Evolutionary conservation across 2,888 invertebrate genomes (phyloP).

Genomic region (Orthonevra nobilis): DNA sequence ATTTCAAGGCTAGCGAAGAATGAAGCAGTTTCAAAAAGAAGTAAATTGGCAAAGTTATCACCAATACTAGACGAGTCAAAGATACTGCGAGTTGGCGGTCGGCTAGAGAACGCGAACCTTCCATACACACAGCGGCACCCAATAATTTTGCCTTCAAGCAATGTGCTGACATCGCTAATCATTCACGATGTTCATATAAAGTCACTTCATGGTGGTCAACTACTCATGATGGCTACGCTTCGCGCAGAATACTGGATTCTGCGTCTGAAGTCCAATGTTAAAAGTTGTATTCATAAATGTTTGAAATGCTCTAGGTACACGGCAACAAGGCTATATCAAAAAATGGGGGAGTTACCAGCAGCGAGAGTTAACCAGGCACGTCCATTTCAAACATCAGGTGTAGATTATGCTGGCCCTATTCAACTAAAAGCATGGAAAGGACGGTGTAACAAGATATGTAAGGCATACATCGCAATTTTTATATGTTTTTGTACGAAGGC

Average conservation of each 20-base stretch:
- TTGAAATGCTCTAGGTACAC: conserved; percentile 26
- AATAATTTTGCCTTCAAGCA: conserved; percentile 19
- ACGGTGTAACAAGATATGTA: conserved; percentile 22
- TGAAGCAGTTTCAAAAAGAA: background rate
- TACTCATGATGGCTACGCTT: conserved; percentile 19
- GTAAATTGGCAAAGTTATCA: conserved; percentile 21
- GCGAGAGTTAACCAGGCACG: conserved; percentile 3
- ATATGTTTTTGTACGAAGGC: conserved; percentile 49
- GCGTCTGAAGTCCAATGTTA: conserved; percentile 6
- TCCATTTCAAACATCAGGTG: conserved; percentile 37
- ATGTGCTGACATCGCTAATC: background rate
- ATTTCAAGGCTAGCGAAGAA: background rate
- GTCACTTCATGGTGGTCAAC: conserved; percentile 25
- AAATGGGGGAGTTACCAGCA: conserved; percentile 30
- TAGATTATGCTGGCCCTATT: conserved; percentile 41
- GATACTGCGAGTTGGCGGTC: conserved; percentile 47
- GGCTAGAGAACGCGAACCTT: conserved; percentile 42
- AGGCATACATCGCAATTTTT: conserved; percentile 51
- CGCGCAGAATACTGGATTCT: conserved; percentile 13
- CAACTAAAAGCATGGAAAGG: conserved; percentile 31
- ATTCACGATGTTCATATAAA: conserved; percentile 15
- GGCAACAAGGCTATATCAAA: conserved; percentile 5
- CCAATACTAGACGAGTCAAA: conserved; percentile 38
- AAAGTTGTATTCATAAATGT: conserved; percentile 6
- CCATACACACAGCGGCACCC: conserved; percentile 17